These are phyloP conservation scores for Norana najaformis DNA, from an alignment of 2,888 invertebrate genomes.

Conservation along the genomic window DNA sequence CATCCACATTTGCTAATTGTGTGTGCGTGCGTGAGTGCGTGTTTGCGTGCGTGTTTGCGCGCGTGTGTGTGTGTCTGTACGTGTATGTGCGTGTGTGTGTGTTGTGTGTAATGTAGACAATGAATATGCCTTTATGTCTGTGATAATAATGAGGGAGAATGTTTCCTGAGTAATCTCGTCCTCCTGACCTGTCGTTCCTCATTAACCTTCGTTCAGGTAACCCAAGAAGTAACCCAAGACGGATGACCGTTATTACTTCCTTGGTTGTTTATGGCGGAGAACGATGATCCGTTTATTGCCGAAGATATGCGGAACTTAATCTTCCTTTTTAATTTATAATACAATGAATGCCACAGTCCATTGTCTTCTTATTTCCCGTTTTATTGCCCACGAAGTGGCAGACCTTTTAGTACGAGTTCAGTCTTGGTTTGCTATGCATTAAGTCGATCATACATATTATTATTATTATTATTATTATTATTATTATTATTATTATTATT, in stretches of 20 bases:
- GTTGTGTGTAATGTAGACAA: not conserved
- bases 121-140: too few relatives aligned
- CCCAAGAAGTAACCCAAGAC: not conserved
- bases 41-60: not conserved
- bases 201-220: not conserved
- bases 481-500: too few relatives aligned
- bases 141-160: not conserved
- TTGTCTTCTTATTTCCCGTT: too few relatives aligned
- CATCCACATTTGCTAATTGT: too few relatives aligned
- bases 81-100: not conserved
- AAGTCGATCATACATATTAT: too few relatives aligned
- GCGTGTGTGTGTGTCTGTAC: not conserved
- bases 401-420: not conserved
- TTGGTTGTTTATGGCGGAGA: not conserved
- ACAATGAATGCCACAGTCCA: not conserved
- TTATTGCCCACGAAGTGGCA: not conserved
- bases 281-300: not conserved
- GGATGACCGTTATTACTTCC: not conserved
- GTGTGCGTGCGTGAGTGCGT: not conserved
- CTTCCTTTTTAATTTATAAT: not conserved
- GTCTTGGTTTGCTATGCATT: not conserved
- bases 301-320: not conserved
- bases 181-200: not conserved
- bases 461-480: too few relatives aligned
- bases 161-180: not conserved